These are phyloP conservation scores for Brachionus rubens DNA, from an alignment of 1,140 invertebrate genomes.

Conservation along the genomic window DNA sequence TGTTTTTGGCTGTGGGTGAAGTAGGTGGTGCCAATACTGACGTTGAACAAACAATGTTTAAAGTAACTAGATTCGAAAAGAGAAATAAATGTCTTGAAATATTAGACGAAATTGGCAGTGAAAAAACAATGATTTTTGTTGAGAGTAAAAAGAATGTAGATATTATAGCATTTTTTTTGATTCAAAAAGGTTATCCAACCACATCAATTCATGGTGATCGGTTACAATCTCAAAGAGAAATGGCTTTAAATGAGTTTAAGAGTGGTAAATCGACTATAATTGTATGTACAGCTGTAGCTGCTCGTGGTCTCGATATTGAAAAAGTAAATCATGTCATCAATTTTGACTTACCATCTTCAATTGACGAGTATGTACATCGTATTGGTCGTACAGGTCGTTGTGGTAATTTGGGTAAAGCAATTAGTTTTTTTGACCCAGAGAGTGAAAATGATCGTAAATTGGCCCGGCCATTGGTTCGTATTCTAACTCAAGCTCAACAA, in stretches of 20 bases:
- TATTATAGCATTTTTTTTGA: conserved; percentile 66
- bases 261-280: conserved; percentile 61
- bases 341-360: conserved; percentile 76
- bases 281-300: conserved; percentile 88
- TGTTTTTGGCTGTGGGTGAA: conserved; percentile 77
- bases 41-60: conserved; percentile 69
- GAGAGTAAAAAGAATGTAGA: conserved; percentile 83
- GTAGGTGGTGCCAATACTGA: conserved; percentile 84
- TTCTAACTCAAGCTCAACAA: conserved; percentile 19
- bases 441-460: conserved; percentile 34
- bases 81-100: conserved; percentile 43
- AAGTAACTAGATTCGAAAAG: conserved; percentile 33
- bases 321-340: conserved; percentile 83
- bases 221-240: conserved; percentile 79
- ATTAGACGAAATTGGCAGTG: conserved; percentile 52
- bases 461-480: not conserved
- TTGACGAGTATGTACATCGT: conserved; percentile 90
- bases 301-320: conserved; percentile 77
- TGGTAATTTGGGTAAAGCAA: conserved; percentile 82
- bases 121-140: conserved; percentile 79
- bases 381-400: conserved; percentile 90
- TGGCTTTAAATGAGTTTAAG: conserved; percentile 76
- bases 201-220: conserved; percentile 70
- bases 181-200: conserved; percentile 68
- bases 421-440: conserved; percentile 71